These are phyloP conservation scores for Gulo gulo DNA, from an alignment of 2,113 vertebrate genomes.

Conservation along the genomic window DNA sequence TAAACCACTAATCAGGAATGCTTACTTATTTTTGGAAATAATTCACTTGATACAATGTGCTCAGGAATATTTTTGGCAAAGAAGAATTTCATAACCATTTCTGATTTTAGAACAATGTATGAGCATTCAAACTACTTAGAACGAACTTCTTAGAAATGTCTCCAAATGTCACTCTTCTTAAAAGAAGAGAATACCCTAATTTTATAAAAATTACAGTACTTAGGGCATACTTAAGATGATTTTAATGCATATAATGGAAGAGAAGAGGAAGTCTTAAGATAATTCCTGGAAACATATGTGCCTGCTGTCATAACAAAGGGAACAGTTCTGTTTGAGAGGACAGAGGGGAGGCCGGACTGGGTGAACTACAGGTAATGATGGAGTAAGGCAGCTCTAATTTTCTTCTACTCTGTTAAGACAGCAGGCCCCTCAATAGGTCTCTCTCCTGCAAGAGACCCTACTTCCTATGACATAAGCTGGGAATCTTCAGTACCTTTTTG, in stretches of 20 bases:
- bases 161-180: not conserved
- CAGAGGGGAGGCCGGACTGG: too few species aligned
- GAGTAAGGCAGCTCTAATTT: not conserved
- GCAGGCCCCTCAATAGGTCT: not conserved
- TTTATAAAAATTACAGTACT: not conserved
- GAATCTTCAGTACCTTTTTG: not conserved
- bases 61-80: not conserved
- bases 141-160: not conserved
- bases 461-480: not conserved
- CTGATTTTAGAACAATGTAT: not conserved
- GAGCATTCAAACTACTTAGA: not conserved
- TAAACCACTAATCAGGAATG: not conserved
- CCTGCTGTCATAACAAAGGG: not conserved
- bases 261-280: not conserved
- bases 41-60: not conserved
- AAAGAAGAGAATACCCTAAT: not conserved
- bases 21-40: slow-evolving; percentile 35
- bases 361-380: not conserved
- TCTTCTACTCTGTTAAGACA: not conserved
- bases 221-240: not conserved
- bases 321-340: not conserved
- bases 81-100: not conserved
- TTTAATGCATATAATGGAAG: not conserved
- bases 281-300: not conserved
- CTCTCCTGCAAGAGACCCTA: not conserved